These are phyloP conservation scores for Lagocephalus sceleratus DNA, from an alignment of 2,797 vertebrate species.

Conservation along the genomic window DNA sequence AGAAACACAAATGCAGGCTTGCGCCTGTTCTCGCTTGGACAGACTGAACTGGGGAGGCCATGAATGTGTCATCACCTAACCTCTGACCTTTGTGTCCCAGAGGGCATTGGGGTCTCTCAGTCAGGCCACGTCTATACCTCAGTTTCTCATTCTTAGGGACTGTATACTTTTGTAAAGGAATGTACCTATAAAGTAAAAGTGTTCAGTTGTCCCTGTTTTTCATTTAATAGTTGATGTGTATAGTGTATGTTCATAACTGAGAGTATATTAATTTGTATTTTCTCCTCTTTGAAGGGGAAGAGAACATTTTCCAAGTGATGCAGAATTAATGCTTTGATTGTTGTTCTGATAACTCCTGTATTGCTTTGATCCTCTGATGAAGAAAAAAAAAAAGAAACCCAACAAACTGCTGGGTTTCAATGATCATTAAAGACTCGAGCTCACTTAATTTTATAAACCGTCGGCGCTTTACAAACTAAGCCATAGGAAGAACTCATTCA, in stretches of 20 bases:
- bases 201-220: conserved; percentile 64
- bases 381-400: conserved; percentile 47
- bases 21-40: conserved; percentile 58
- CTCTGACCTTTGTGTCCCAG: conserved; percentile 62
- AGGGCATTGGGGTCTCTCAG: conserved; percentile 62
- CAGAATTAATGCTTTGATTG: conserved; percentile 68
- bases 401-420: conserved; percentile 44
- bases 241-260: conserved; percentile 71
- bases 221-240: conserved; percentile 71
- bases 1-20: conserved; percentile 30
- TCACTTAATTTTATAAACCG: conserved; percentile 63
- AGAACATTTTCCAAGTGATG: conserved; percentile 69
- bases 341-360: conserved; percentile 55
- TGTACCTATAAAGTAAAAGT: conserved; percentile 64
- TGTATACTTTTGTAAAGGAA: conserved; percentile 81
- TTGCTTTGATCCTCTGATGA: conserved; percentile 52
- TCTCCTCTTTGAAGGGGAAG: conserved; percentile 34
- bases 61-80: conserved; percentile 61
- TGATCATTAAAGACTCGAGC: conserved; percentile 42
- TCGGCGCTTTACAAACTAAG: conserved; percentile 71
- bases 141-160: conserved; percentile 76
- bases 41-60: conserved; percentile 61
- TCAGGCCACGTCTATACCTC: conserved; percentile 72
- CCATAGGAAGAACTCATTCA: conserved; percentile 71
- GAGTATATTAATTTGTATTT: conserved; percentile 73